Percentiles rank a stretch among this genome's conserved stretches.
These are phyloP conservation scores for Nixonia krombeini DNA, from an alignment of 1,140 invertebrate species.

Conservation along the genomic window DNA sequence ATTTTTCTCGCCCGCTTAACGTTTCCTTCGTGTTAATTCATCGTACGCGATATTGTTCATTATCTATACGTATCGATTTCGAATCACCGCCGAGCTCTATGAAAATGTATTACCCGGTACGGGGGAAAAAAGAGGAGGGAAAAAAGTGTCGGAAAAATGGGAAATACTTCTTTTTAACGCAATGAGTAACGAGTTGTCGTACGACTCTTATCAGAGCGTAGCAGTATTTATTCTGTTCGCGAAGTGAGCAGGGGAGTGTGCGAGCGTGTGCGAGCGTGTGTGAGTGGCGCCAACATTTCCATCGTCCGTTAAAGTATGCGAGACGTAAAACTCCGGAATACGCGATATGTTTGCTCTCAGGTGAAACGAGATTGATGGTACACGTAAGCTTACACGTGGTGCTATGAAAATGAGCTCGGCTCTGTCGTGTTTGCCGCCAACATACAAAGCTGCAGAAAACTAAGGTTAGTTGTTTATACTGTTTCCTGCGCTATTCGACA, in stretches of 20 bases:
- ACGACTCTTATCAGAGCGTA: constrained; percentile 8
- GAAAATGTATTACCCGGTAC: no score
- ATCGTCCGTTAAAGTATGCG: constrained; percentile 47
- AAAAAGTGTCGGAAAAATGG: no score
- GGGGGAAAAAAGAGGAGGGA: no score
- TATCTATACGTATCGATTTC: no score
- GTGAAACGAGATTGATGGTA: constrained; percentile 7
- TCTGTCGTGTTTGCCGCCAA: not conserved
- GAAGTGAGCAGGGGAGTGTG: constrained; percentile 12
- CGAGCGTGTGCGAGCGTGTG: constrained; percentile 19
- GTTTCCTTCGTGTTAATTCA: no score
- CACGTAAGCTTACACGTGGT: constrained; percentile 5
- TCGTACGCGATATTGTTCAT: no score
- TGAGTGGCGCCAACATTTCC: constrained; percentile 59
- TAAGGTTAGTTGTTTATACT: no score
- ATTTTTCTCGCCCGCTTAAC: no score
- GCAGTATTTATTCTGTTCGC: constrained; percentile 9
- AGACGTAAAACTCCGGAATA: constrained; percentile 33
- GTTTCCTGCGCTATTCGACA: no score
- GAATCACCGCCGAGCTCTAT: no score
- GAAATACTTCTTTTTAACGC: no score
- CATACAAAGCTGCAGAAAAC: no score
- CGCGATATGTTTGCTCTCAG: constrained; percentile 7
- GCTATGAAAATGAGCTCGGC: constrained; percentile 7
- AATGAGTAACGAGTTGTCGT: constrained; percentile 1